phyloP scores from a whole-genome alignment of 2,888 invertebrate genomes.

The Ectemnius continuus region DNA sequence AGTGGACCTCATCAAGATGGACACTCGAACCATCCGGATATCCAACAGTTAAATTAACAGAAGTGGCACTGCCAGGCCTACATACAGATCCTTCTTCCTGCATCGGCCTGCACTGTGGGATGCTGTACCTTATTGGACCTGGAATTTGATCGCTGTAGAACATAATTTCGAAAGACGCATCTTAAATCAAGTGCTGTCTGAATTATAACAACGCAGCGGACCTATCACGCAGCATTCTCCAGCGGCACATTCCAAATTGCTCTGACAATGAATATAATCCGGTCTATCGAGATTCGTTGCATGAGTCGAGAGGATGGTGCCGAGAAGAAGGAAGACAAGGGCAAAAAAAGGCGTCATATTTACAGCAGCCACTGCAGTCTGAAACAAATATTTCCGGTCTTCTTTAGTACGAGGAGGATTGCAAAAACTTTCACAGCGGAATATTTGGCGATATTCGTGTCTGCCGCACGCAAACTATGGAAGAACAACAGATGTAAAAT shows the following conservation, averaged over 20 bases:
- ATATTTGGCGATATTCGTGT: no score
- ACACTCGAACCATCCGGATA: slow-evolving; percentile 62
- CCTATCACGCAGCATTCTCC: slow-evolving; percentile 66
- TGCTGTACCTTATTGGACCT: slow-evolving; percentile 53
- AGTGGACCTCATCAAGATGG: slow-evolving; percentile 55
- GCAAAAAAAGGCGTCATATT: slow-evolving; percentile 35
- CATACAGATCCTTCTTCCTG: slow-evolving; percentile 56
- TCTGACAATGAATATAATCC: slow-evolving; percentile 56
- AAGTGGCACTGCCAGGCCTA: slow-evolving; percentile 26
- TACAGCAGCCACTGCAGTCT: slow-evolving; percentile 27
- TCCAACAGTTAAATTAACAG: slow-evolving; percentile 54
- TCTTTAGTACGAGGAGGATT: background rate
- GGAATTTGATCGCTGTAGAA: background rate
- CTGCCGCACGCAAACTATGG: no score
- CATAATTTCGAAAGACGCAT: background rate
- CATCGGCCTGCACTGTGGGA: slow-evolving; percentile 59
- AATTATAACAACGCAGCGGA: slow-evolving; percentile 39
- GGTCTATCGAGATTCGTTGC: slow-evolving; percentile 21
- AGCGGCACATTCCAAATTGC: slow-evolving; percentile 57
- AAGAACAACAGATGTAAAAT: background rate
- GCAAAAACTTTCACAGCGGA: background rate
- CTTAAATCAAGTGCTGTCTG: background rate
- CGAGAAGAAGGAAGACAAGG: slow-evolving; percentile 20
- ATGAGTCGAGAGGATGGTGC: background rate
- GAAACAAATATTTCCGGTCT: slow-evolving; percentile 1